phyloP scores from a whole-genome alignment of 2,797 vertebrate species.

The Babyrousa celebensis region DNA sequence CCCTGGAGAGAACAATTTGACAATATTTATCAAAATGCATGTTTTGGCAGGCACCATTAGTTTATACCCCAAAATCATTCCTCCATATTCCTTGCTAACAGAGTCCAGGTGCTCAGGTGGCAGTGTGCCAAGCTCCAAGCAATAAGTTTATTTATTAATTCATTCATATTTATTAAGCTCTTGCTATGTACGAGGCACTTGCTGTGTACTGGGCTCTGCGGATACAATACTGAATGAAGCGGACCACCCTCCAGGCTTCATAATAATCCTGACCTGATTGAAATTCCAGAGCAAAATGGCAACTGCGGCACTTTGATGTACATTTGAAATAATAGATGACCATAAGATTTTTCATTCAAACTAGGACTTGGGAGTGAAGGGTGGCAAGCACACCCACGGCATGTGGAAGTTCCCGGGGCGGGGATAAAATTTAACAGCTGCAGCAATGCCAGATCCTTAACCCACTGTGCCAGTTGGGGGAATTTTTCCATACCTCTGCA shows the following conservation, averaged over 20 bases:
- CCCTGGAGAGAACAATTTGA: constrained; percentile 70
- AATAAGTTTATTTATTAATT: constrained; percentile 37
- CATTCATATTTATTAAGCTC: constrained; percentile 37
- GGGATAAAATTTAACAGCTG: too few relatives aligned
- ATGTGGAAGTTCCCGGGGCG: too few relatives aligned
- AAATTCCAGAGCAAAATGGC: background rate
- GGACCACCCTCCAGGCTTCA: background rate
- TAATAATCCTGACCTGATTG: background rate
- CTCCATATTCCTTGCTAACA: constrained; percentile 70
- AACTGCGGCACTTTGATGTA: background rate
- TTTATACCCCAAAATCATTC: constrained; percentile 65
- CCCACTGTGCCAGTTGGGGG: too few relatives aligned
- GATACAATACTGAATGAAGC: background rate
- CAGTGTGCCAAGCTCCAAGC: constrained; percentile 36
- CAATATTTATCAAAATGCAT: constrained; percentile 52
- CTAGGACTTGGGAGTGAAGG: background rate
- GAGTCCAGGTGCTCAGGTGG: constrained; percentile 76
- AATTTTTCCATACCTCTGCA: too few relatives aligned
- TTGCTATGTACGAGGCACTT: background rate
- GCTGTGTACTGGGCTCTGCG: background rate
- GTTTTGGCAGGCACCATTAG: constrained; percentile 75
- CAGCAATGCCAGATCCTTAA: too few relatives aligned
- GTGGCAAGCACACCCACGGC: too few relatives aligned
- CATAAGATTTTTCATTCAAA: constrained; percentile 7
- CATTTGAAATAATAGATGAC: constrained; percentile 37